Evolutionary conservation across 2,797 vertebrate species (phyloP).

Genomic region (Poeciliopsis turneri): DNA sequence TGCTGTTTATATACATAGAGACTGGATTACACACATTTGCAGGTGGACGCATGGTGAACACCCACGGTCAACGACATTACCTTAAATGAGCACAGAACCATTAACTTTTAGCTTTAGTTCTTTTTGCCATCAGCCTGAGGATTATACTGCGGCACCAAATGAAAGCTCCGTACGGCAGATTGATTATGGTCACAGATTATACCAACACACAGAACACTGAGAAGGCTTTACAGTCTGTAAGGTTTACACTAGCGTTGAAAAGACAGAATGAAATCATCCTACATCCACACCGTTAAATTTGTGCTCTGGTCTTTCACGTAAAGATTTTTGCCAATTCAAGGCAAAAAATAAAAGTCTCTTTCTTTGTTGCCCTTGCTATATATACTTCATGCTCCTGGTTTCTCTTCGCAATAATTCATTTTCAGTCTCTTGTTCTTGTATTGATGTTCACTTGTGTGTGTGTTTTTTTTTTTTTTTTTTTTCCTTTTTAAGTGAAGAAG

Average conservation of each 20-base stretch:
- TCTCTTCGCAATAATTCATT: constrained; percentile 47
- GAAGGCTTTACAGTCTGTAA: constrained; percentile 75
- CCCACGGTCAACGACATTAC: constrained; percentile 69
- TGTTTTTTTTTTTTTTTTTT: background rate
- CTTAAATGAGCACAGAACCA: constrained; percentile 68
- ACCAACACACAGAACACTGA: constrained; percentile 79
- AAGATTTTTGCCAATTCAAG: constrained; percentile 61
- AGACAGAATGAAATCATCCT: constrained; percentile 70
- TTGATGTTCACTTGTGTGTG: constrained; percentile 35
- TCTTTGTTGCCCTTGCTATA: constrained; percentile 14
- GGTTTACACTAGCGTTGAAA: constrained; percentile 75
- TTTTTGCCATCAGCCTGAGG: constrained; percentile 52
- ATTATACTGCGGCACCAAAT: constrained; percentile 61
- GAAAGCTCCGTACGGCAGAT: constrained; percentile 67
- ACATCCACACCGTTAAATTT: constrained; percentile 49
- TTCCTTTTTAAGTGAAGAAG: constrained; percentile 50
- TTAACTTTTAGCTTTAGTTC: constrained; percentile 43
- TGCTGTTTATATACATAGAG: constrained; percentile 73
- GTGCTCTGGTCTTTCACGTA: constrained; percentile 55
- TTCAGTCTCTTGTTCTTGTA: constrained; percentile 53
- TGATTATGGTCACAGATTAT: constrained; percentile 78
- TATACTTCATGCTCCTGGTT: constrained; percentile 52
- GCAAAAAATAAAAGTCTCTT: constrained; percentile 40
- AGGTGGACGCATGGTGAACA: constrained; percentile 62
- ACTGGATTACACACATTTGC: constrained; percentile 78